Percentiles rank a stretch among this genome's conserved stretches.
Evolutionary conservation across 1,140 invertebrate genomes (phyloP).

Genomic region (Brachionus koreanus): DNA sequence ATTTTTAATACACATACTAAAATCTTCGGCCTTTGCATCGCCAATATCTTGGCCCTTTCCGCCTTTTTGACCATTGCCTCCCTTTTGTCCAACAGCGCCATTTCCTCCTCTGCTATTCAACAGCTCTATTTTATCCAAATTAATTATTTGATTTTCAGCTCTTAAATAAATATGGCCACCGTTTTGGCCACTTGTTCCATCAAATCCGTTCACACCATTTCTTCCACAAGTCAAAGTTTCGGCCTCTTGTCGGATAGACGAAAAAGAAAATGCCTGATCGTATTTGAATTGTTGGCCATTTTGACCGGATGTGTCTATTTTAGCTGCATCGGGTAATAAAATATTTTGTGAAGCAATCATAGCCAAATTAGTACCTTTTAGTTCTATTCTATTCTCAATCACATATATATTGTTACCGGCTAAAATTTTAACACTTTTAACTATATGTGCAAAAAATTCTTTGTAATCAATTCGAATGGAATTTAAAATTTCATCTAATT

Average conservation of each 20-base stretch:
- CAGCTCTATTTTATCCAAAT: not conserved
- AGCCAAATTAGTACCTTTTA: not conserved
- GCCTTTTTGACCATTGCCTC: slow-evolving; percentile 10
- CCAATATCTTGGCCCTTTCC: not conserved
- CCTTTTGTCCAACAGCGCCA: not conserved
- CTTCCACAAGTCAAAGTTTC: not conserved
- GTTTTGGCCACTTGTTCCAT: not conserved
- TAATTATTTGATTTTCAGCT: slow-evolving; percentile 8
- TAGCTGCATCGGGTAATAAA: not conserved
- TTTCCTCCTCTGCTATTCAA: slow-evolving; percentile 5
- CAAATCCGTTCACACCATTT: slow-evolving; percentile 16
- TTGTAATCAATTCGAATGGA: not conserved
- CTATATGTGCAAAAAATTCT: not conserved
- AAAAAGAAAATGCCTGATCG: not conserved
- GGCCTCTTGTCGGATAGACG: not conserved
- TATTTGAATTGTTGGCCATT: not conserved
- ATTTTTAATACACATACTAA: not conserved
- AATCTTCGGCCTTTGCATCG: slow-evolving; percentile 5
- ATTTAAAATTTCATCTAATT: not conserved
- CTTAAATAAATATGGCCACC: not conserved
- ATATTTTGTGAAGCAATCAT: not conserved
- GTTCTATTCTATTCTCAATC: not conserved
- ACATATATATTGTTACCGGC: not conserved
- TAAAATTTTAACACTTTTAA: not conserved
- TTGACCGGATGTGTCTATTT: slow-evolving; percentile 4